Conservation (phyloP, 2,888 invertebrate genomes). For the Pyrrhia umbra region DNA sequence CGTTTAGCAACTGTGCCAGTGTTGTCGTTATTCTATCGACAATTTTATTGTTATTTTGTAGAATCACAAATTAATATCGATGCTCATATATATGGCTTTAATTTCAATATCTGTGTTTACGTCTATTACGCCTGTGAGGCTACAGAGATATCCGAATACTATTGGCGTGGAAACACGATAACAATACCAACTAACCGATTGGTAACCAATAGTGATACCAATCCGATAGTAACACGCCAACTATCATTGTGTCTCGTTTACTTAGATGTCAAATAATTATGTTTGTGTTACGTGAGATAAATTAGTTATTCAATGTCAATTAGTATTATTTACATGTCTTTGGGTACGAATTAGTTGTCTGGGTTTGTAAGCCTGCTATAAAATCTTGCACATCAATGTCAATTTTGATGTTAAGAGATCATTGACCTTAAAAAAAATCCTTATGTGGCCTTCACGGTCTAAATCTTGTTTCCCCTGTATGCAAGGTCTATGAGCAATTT, state of each 20-base stretch:
- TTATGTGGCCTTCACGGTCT: no score
- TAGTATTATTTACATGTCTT: not conserved
- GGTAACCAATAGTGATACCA: not conserved
- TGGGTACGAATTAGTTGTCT: not conserved
- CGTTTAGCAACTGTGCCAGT: not conserved
- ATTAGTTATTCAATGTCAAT: not conserved
- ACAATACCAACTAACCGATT: slow-evolving; percentile 4
- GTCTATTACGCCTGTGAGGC: slow-evolving; percentile 3
- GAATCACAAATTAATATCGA: not conserved
- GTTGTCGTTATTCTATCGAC: not conserved
- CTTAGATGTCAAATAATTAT: not conserved
- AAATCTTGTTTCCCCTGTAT: no score
- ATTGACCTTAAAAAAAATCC: not conserved
- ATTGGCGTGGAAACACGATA: slow-evolving; percentile 45
- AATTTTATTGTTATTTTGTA: not conserved
- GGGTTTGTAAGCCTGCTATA: not conserved
- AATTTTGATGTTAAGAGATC: not conserved
- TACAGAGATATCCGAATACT: slow-evolving; percentile 23
- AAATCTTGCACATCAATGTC: not conserved
- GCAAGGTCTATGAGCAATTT: not conserved
- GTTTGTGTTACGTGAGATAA: not conserved
- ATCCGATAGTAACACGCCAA: not conserved
- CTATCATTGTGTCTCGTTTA: not conserved
- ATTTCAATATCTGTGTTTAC: slow-evolving; percentile 7
- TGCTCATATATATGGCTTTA: not conserved